These are phyloP conservation scores for Torymus tubicola DNA, from an alignment of 2,888 invertebrate species.

Conservation along the genomic window DNA sequence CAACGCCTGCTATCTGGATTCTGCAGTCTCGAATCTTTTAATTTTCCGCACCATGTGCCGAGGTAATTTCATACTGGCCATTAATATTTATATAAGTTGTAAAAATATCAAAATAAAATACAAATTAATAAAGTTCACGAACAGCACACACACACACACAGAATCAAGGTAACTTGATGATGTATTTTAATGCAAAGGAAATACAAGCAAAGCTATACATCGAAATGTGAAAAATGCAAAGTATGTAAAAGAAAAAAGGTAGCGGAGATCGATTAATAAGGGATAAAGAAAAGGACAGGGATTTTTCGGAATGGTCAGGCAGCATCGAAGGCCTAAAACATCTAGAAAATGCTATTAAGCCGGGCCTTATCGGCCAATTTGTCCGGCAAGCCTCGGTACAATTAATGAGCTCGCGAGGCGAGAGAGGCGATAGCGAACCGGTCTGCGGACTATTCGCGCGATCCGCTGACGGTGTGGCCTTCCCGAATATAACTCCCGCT, in stretches of 20 bases:
- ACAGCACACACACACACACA: no score
- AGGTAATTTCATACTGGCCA: no score
- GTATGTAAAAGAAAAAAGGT: neutral
- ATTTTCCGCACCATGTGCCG: neutral
- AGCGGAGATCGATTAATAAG: constrained; percentile 6
- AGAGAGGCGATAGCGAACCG: constrained; percentile 63
- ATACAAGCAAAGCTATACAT: no score
- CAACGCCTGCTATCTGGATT: neutral
- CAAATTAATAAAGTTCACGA: no score
- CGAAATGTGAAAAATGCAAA: no score
- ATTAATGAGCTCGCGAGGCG: constrained; percentile 67
- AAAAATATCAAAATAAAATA: no score
- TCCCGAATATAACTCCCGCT: constrained; percentile 15
- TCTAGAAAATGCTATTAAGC: constrained; percentile 69
- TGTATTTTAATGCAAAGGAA: no score
- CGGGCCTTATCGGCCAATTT: constrained; percentile 69
- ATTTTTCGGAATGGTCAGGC: constrained; percentile 21
- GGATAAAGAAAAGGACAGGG: neutral
- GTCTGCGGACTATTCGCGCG: constrained; percentile 42
- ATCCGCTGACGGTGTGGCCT: neutral
- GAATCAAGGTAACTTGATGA: no score
- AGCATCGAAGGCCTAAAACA: constrained; percentile 41
- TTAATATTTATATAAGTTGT: no score
- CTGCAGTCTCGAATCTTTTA: neutral
- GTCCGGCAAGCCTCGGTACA: constrained; percentile 65